Base-by-base conservation (phyloP, 2,888 invertebrate genomes). In the Chorisops tibialis region DNA sequence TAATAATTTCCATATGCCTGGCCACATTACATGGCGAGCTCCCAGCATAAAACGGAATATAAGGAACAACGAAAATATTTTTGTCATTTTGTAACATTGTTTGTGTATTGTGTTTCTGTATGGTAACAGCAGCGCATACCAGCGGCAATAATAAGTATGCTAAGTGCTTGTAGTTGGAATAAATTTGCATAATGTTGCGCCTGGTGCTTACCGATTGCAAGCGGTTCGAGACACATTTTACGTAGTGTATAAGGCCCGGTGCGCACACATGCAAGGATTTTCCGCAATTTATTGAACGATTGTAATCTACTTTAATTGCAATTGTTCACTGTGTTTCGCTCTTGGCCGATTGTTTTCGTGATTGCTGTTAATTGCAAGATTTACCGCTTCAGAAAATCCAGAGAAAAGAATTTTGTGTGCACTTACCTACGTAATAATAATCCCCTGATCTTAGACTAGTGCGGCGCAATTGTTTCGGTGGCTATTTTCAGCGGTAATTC, bases 221-320 rank as follows among this genome's bases (percentile, higher is more conserved):
- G 12, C n/a, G n/a, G n/a, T 48, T 30, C 14, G 14, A 24, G 49
- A 24, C n/a, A n/a, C 11, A 30, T 50, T n/a, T 22, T 18, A 18
- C 11, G 48, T 7, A n/a, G n/a, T n/a, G n/a, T n/a, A 22, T 48
- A 21, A 22, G 9, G 6, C 21, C 7, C n/a, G n/a, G 37, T 18
- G 11, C 16, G 50, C 35, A 38, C 38, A 16, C 38, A 51, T 38
- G 18, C 51, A 37, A 14, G 52, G 39, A 39, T 39, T 43, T 56
- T 56, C 35, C 50, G 50, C 54, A 64, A 62, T 64, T 64, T 64
- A 64, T 64, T 64, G 62, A 59, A 54, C 64, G 64, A 64, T 64
- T 64, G 64, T 59, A 64, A 56, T 64, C 59, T 59, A 64, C 48
- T 64, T 64, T 64, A 62, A 64, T 64, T 62, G 62, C 59, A 59